A percentile compares a stretch with the other conserved stretches of the same genome.
These are phyloP conservation scores for Allenopithecus nigroviridis DNA, from an alignment of 2,797 vertebrate genomes.

Conservation along the genomic window DNA sequence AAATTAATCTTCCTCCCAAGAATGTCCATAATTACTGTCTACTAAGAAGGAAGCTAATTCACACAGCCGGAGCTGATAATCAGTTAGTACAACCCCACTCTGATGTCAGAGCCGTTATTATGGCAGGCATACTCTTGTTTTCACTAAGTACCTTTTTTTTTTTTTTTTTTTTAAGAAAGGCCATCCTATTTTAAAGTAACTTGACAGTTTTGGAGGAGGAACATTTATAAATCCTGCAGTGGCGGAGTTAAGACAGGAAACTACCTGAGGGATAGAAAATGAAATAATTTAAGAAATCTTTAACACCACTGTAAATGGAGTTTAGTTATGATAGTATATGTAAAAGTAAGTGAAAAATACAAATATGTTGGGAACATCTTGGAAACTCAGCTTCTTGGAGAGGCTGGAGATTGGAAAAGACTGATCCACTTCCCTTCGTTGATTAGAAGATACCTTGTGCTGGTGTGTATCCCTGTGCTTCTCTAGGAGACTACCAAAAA, in stretches of 20 bases:
- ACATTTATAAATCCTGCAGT: constrained; percentile 9
- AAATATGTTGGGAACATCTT: background rate
- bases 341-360: background rate
- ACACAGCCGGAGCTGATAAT: constrained; percentile 70
- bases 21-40: constrained; percentile 72
- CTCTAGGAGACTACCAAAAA: background rate
- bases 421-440: background rate
- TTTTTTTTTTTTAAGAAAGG: constrained; percentile 12
- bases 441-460: background rate
- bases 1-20: constrained; percentile 69
- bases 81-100: constrained; percentile 53
- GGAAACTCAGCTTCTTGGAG: background rate
- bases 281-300: background rate
- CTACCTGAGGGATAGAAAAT: background rate
- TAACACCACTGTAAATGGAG: background rate
- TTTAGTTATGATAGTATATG: background rate
- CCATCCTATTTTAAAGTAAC: background rate
- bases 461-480: constrained; percentile 33
- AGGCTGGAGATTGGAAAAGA: background rate
- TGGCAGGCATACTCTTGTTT: constrained; percentile 15
- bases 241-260: background rate
- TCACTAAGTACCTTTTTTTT: constrained; percentile 40
- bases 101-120: constrained; percentile 35
- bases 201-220: background rate
- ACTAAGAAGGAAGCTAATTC: constrained; percentile 40